phyloP scores from a whole-genome alignment of 1,140 invertebrate species.

The Hirudo medicinalis region DNA sequence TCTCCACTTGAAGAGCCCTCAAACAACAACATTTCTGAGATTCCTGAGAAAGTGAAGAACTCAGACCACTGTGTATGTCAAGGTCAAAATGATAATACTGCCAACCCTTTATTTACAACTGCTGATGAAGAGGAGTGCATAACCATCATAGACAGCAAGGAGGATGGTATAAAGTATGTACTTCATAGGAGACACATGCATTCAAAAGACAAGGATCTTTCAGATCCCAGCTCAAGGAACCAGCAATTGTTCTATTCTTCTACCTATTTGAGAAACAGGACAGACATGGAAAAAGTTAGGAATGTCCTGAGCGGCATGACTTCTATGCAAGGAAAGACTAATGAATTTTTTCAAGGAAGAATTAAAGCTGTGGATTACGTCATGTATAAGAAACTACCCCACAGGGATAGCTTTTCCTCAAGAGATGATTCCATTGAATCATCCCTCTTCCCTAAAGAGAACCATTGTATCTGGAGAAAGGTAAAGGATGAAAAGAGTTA shows the following conservation, averaged over 20 bases:
- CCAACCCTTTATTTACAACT: not conserved
- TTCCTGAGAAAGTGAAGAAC: too few relatives aligned
- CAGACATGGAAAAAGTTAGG: not conserved
- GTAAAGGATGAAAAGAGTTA: not conserved
- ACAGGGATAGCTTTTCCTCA: slow-evolving; percentile 14
- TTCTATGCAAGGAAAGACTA: not conserved
- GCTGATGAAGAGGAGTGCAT: slow-evolving; percentile 15
- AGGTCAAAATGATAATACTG: slow-evolving; percentile 6
- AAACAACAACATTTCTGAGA: not conserved
- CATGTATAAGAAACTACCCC: slow-evolving; percentile 12
- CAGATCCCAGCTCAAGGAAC: not conserved
- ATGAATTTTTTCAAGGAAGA: not conserved
- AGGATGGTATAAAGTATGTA: slow-evolving; percentile 2
- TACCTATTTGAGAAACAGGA: not conserved
- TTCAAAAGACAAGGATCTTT: not conserved
- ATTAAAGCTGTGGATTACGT: slow-evolving; percentile 10
- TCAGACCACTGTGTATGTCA: too few relatives aligned
- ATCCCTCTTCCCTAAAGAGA: not conserved
- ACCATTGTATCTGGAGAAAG: not conserved
- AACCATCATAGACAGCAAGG: not conserved
- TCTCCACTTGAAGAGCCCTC: slow-evolving; percentile 3
- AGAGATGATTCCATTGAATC: slow-evolving; percentile 14
- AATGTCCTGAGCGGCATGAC: not conserved
- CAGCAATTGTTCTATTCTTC: too few relatives aligned
- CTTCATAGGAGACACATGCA: slow-evolving; percentile 13